Evolutionary conservation across 2,797 vertebrate genomes (phyloP).

Genomic region (Hephaestus fuliginosus): DNA sequence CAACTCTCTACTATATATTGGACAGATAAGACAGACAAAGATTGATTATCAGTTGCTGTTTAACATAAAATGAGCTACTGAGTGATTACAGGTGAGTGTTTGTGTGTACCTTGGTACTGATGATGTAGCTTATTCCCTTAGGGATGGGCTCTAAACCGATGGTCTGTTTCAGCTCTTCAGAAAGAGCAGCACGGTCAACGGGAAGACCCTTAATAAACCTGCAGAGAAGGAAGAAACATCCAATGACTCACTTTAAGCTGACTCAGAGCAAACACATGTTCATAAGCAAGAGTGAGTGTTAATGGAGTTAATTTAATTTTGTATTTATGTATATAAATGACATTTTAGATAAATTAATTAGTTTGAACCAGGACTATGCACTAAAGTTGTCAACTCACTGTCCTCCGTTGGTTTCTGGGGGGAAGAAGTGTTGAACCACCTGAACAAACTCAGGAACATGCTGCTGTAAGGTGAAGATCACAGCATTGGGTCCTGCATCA

Average conservation of each 20-base stretch:
- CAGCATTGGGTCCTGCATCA: constrained; percentile 95
- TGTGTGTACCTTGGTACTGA: constrained; percentile 90
- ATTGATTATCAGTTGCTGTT: neutral
- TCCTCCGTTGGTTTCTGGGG: constrained; percentile 87
- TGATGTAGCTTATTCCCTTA: constrained; percentile 88
- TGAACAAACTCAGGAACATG: constrained; percentile 90
- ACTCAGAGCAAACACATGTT: constrained; percentile 12
- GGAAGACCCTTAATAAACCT: constrained; percentile 93
- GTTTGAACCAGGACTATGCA: neutral
- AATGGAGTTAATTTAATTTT: neutral
- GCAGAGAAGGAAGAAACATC: constrained; percentile 24
- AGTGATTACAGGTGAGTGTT: neutral
- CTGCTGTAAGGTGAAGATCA: constrained; percentile 90
- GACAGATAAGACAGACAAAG: neutral
- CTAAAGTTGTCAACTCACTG: constrained; percentile 84
- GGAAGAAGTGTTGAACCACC: constrained; percentile 89
- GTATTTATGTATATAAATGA: neutral
- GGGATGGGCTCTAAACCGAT: constrained; percentile 85
- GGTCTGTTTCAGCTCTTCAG: constrained; percentile 81
- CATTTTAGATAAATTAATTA: neutral
- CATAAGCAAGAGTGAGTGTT: neutral
- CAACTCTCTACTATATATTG: neutral
- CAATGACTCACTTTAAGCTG: constrained; percentile 8
- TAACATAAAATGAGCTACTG: neutral
- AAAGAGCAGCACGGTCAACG: constrained; percentile 67